Base-by-base conservation (phyloP, 1,140 invertebrate species). In the Panagrolaimus sp. region DNA sequence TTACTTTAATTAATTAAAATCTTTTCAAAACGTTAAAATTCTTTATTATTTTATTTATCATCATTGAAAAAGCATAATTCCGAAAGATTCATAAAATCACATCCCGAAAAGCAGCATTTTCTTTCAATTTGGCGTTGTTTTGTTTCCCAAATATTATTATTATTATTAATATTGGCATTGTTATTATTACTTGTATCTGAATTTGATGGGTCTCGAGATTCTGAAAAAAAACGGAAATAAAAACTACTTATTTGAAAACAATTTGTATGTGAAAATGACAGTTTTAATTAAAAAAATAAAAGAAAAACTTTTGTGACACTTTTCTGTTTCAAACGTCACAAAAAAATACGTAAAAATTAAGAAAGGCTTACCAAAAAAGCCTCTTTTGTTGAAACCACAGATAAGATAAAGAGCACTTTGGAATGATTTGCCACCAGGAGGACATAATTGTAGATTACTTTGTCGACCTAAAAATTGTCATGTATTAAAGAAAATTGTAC, bases 71-170 rank as follows among this genome's bases (percentile, higher is more conserved):
- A 28, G 21, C 52, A 58, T 28, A 58, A 58, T 58, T 58, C 21
- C 12, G 52, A 21, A 10, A 58, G 28, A 21, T 21, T 58, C 21
- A 21, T 28, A 21, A 58, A 58, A 28, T 58, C 52, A 58, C 52
- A 58, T 58, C 52, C 52, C 1, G 14, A 58, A 58, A n/a, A 58
- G 28, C 52, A 58, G 52, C 52, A 58, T 26, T 58, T 58, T 58
- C 28, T 28, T 21, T 21, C 52, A 28, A 58, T 28, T 21, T 58
- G 52, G 12, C 52, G 52, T 28, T 58, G 52, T 58, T 26, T 21
- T 26, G 28, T n/a, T 58, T 58, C 28, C 21, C 21, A 58, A 26
- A 28, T 17, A 26, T 58, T 28, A 21, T 58, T 28, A 21, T 58
- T 24, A 24, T n/a, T 52, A 24, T 52, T n/a, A 24, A n/a, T 52